Conservation (phyloP, 2,113 vertebrate species). For the Myrmecobius fasciatus region DNA sequence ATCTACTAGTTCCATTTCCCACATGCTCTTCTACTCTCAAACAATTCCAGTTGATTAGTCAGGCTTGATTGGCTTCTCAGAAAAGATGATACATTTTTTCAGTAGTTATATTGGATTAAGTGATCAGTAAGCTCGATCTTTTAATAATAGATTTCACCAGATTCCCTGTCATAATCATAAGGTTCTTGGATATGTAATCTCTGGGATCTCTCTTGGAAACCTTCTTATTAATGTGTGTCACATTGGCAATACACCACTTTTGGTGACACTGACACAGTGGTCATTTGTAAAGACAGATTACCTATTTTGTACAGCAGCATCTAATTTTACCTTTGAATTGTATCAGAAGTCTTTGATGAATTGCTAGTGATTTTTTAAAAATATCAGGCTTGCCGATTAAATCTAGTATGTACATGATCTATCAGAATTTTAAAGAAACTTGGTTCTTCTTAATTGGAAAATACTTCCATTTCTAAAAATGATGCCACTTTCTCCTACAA, state of each 20-base stretch:
- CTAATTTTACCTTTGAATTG: background rate
- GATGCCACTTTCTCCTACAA: background rate
- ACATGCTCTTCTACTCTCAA: constrained; percentile 54
- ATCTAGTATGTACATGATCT: background rate
- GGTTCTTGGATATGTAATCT: background rate
- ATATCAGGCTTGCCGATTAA: background rate
- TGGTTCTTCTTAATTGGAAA: background rate
- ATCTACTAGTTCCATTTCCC: constrained; percentile 53
- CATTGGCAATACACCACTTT: background rate
- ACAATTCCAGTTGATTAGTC: constrained; percentile 37
- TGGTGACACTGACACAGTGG: background rate
- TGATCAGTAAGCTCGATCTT: constrained; percentile 8
- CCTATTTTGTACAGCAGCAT: background rate
- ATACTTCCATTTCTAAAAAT: background rate
- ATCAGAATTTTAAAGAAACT: background rate
- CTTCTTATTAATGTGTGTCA: background rate
- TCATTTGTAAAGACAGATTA: background rate
- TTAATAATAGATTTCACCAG: background rate
- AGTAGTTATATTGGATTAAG: constrained; percentile 53
- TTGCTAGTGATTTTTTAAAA: background rate
- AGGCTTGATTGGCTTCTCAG: constrained; percentile 50
- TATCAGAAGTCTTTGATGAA: background rate
- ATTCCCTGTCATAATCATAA: background rate
- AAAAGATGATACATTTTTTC: constrained; percentile 49
- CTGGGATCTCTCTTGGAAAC: background rate